Percentiles rank a stretch among this genome's conserved stretches.
Conservation (phyloP, 92 coral and sea anemone species). For the Zoanthus gigantus region DNA sequence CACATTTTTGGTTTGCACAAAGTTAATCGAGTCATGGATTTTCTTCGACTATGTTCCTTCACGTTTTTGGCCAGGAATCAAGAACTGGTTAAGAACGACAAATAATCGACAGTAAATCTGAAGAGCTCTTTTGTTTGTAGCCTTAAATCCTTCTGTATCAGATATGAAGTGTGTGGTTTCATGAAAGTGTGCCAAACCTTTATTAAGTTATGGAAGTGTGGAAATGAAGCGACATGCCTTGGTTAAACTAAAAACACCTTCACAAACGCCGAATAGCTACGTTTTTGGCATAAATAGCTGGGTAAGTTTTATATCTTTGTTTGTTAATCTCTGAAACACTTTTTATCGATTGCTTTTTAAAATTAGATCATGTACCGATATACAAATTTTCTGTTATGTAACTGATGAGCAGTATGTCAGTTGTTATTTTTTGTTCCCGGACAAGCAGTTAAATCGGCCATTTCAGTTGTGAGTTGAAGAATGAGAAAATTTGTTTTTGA, state of each 20-base stretch:
- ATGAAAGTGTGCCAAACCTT: not conserved
- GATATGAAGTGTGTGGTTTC: constrained; percentile 21
- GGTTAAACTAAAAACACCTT: constrained; percentile 63
- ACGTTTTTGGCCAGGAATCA: not conserved
- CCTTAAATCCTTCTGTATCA: constrained; percentile 13
- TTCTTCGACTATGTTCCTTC: not conserved
- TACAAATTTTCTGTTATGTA: not conserved
- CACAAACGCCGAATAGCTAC: constrained; percentile 80
- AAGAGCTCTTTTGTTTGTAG: constrained; percentile 41
- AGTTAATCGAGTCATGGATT: not conserved
- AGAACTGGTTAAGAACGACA: constrained; percentile 23
- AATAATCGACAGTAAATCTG: constrained; percentile 30
- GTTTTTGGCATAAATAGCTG: constrained; percentile 98
- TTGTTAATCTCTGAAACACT: not conserved
- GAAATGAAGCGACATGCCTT: constrained; percentile 97
- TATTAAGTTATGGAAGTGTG: not conserved
- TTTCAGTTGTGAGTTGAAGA: not conserved
- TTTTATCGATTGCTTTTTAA: not conserved
- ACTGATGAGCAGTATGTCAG: not conserved
- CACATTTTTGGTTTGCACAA: constrained; percentile 4
- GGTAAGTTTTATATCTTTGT: constrained; percentile 76
- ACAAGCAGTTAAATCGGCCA: not conserved
- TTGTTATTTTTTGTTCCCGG: not conserved
- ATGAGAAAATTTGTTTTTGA: constrained; percentile 11
- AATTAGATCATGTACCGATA: not conserved